Conservation (phyloP, 2,797 vertebrate genomes). For the Tragopan temminckii region DNA sequence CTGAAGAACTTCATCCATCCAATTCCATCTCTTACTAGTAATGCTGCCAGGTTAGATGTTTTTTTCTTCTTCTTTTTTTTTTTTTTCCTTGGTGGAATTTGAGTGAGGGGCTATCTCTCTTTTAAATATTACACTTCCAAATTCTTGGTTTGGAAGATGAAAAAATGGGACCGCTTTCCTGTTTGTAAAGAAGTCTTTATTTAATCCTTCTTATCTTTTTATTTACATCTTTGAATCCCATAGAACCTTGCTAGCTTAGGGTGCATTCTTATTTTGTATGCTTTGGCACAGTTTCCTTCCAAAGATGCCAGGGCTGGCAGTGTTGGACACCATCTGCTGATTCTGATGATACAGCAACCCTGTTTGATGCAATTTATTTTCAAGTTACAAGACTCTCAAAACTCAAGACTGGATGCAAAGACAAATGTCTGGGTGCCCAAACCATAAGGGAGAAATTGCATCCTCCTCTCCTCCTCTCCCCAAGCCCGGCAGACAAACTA, state of each 20-base stretch:
- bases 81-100: neutral
- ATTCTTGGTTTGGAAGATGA: neutral
- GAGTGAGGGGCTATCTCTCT: neutral
- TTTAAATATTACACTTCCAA: neutral
- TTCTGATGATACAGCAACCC: neutral
- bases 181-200: neutral
- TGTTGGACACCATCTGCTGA: neutral
- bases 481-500: neutral
- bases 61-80: neutral
- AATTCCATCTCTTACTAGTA: neutral
- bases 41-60: neutral
- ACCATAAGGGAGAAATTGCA: neutral
- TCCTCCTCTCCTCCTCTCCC: neutral
- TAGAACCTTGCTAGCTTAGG: neutral
- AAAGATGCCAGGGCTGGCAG: neutral
- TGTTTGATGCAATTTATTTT: neutral
- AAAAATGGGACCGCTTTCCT: neutral
- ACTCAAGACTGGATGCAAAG: neutral
- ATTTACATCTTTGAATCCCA: neutral
- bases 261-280: neutral
- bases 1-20: neutral
- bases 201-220: neutral
- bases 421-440: neutral
- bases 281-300: neutral
- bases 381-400: neutral